A percentile compares a stretch with the other conserved stretches of the same genome.
These are phyloP conservation scores for Eurosta solidaginis DNA, from an alignment of 1,140 invertebrate genomes.

Conservation along the genomic window DNA sequence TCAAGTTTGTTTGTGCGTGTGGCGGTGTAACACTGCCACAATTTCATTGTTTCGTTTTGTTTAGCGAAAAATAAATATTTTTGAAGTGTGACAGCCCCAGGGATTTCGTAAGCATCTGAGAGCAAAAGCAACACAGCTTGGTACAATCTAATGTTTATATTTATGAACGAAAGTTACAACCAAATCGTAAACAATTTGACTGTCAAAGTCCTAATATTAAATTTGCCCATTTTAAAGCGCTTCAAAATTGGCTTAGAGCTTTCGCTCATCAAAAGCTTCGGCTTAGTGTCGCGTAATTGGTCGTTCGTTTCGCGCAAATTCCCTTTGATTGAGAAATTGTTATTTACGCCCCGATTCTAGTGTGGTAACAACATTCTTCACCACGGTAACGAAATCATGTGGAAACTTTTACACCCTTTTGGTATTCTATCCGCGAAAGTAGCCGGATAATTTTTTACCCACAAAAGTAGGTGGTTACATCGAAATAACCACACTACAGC, in stretches of 20 bases:
- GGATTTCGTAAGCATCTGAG: neutral
- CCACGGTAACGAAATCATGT: too few species aligned
- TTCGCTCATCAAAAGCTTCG: neutral
- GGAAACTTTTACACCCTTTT: too few species aligned
- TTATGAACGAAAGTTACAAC: neutral
- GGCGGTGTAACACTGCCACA: constrained; percentile 2
- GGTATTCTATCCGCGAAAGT: too few species aligned
- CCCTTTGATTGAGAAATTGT: neutral
- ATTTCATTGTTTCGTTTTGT: neutral
- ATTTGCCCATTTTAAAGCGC: neutral
- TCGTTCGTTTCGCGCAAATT: neutral
- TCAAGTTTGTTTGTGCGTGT: neutral
- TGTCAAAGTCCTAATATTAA: neutral
- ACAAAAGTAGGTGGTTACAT: too few species aligned
- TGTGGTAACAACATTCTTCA: too few species aligned
- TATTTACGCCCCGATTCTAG: too few species aligned
- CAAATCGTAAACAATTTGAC: neutral
- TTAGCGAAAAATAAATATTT: constrained; percentile 4
- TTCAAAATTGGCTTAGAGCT: neutral
- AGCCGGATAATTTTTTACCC: too few species aligned
- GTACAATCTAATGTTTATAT: neutral
- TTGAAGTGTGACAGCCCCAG: constrained; percentile 4
- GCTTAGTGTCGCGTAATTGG: neutral
- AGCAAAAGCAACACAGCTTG: neutral
- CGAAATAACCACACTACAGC: too few species aligned